Evolutionary conservation across 2,113 vertebrate species (phyloP), one percentile per base, ranked within the genome.

Genomic region (Clarias macrocephalus): DNA sequence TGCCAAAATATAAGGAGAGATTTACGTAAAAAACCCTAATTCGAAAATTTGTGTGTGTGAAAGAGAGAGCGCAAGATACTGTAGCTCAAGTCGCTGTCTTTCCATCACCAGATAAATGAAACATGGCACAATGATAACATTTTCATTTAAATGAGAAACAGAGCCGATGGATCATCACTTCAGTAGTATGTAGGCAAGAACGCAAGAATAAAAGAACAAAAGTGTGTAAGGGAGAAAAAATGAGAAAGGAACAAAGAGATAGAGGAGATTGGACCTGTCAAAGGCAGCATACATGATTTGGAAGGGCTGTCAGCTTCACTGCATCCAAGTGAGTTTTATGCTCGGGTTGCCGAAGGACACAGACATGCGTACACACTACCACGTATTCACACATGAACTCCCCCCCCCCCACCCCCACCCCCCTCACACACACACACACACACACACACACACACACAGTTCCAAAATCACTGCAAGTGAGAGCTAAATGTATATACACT

Each of bases 101-200:
- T 56, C 75, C 75, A 88, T 87, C 84, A 86, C 30, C 57, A 66
- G 88, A 89, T 85, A 91, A 88, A 91, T 89, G 76, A 88, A 89
- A 88, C 90, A 87, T 89, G 87, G 88, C 86, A 83, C 81, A 76
- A 82, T 87, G 80, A 91, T 86, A 91, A 91, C 83, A 86, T 91
- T 91, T 91, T 89, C 72, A 91, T 91, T 88, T 88, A 85, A 86
- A 88, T 88, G 88, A 85, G 87, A 88, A 88, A 86, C 76, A 85
- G 85, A 86, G 79, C 65, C 42, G 62, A 79, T 68, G 60, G 70
- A 90, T 87, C 66, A 84, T 87, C 77, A 37, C 60, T 72, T 81
- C 33, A 79, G 70, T 88, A 79, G 15, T 76, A 72, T 88, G 80
- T 42, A 70, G 82, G 56, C 60, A 81, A 79, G 80, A 30, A 70